Percentiles rank a stretch among this genome's conserved stretches.
Conservation (phyloP, 2,888 invertebrate genomes). For the Brachyopa scutellaris region DNA sequence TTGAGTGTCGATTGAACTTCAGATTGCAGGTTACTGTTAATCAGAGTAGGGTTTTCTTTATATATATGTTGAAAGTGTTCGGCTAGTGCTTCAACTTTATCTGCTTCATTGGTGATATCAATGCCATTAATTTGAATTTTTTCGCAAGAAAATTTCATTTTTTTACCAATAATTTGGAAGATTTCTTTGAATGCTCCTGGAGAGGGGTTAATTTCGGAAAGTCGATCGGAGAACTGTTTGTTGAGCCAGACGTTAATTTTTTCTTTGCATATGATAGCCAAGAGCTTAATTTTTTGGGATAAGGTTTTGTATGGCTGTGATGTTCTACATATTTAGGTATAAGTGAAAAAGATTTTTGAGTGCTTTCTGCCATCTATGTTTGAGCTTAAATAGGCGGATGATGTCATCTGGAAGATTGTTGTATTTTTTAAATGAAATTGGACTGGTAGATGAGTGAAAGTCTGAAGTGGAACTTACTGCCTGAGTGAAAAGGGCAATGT, state of each 20-base stretch:
- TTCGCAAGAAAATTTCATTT: neutral
- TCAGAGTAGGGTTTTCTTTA: neutral
- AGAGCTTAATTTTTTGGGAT: neutral
- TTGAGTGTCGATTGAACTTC: neutral
- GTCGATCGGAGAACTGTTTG: neutral
- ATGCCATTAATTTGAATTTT: neutral
- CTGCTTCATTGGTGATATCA: neutral
- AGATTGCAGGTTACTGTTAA: neutral
- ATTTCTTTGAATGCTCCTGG: neutral
- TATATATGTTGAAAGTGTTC: neutral
- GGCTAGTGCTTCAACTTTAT: too few species aligned
- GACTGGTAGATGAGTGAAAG: too few species aligned
- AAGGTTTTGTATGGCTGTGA: neutral
- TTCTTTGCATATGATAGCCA: neutral
- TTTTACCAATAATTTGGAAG: neutral
- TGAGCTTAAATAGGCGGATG: too few species aligned
- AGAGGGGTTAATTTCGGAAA: neutral
- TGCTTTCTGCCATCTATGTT: too few species aligned
- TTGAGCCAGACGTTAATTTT: neutral
- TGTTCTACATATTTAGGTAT: too few species aligned
- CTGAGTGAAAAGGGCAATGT: too few species aligned
- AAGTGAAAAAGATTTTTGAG: too few species aligned
- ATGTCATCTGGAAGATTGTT: too few species aligned
- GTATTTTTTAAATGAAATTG: too few species aligned
- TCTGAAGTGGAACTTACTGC: too few species aligned